Evolutionary conservation across 1,140 invertebrate species (phyloP).

Genomic region (Antheraea mylitta): DNA sequence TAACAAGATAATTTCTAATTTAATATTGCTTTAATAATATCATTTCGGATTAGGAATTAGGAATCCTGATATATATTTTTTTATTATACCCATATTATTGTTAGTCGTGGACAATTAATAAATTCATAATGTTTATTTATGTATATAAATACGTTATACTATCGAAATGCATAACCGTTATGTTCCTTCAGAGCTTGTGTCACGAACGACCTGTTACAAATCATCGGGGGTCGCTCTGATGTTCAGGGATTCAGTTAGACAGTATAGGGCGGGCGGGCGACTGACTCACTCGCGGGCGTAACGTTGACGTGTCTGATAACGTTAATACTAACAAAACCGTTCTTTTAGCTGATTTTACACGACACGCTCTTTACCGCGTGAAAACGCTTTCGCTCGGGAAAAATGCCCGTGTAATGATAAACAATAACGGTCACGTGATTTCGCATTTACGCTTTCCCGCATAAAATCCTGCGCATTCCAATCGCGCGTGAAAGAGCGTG

Average conservation of each 20-base stretch:
- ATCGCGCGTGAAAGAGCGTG: no score
- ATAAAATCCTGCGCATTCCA: not conserved
- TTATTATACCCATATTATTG: no score
- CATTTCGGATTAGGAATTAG: no score
- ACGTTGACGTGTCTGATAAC: slow-evolving; percentile 33
- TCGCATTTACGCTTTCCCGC: slow-evolving; percentile 10
- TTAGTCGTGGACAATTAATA: no score
- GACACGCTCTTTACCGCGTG: no score
- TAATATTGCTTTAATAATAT: no score
- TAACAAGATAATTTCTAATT: no score
- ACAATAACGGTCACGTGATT: no score
- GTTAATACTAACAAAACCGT: slow-evolving; percentile 31
- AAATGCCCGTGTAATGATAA: not conserved
- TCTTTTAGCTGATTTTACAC: not conserved
- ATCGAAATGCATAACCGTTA: slow-evolving; percentile 47
- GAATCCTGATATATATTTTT: no score
- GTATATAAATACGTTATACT: not conserved
- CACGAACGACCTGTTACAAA: slow-evolving; percentile 63
- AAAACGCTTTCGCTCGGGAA: slow-evolving; percentile 2
- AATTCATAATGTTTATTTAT: no score
- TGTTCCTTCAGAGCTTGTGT: slow-evolving; percentile 49
- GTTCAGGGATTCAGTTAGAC: slow-evolving; percentile 34
- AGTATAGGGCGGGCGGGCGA: slow-evolving; percentile 55
- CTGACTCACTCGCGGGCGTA: slow-evolving; percentile 24
- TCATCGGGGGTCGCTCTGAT: slow-evolving; percentile 48